Evolutionary conservation across 2,113 vertebrate species (phyloP).

Genomic region (Tympanuchus pallidicinctus): DNA sequence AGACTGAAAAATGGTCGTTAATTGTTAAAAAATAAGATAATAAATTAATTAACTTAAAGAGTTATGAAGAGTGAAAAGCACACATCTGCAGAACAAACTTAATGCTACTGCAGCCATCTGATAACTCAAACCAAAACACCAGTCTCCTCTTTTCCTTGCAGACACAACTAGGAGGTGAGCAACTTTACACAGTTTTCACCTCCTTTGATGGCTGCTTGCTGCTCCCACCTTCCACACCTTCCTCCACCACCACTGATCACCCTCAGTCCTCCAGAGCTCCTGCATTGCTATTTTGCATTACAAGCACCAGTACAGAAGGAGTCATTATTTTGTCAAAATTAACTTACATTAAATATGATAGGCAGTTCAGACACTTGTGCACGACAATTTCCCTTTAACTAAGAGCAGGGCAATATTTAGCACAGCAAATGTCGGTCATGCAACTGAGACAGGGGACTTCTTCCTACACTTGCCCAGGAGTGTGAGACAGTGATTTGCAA

Average conservation of each 20-base stretch:
- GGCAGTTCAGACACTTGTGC: not conserved
- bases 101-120: not conserved
- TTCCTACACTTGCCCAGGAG: not conserved
- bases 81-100: fast-evolving
- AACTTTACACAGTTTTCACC: fast-evolving
- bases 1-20: not conserved
- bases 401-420: not conserved
- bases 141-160: not conserved
- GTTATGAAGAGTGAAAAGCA: not conserved
- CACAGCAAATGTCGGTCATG: not conserved
- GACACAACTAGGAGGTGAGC: not conserved
- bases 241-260: not conserved
- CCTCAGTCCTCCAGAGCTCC: not conserved
- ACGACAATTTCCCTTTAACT: not conserved
- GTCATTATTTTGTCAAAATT: not conserved
- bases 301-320: not conserved
- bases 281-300: not conserved
- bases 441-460: not conserved
- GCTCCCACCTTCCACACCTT: fast-evolving
- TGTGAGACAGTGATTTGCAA: not conserved
- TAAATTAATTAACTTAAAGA: not conserved
- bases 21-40: not conserved
- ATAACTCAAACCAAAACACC: not conserved
- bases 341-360: not conserved
- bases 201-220: not conserved